Evolutionary conservation across 2,888 invertebrate species (phyloP), one percentile per base, ranked within the genome.

Genomic region (Torymus tubicola): DNA sequence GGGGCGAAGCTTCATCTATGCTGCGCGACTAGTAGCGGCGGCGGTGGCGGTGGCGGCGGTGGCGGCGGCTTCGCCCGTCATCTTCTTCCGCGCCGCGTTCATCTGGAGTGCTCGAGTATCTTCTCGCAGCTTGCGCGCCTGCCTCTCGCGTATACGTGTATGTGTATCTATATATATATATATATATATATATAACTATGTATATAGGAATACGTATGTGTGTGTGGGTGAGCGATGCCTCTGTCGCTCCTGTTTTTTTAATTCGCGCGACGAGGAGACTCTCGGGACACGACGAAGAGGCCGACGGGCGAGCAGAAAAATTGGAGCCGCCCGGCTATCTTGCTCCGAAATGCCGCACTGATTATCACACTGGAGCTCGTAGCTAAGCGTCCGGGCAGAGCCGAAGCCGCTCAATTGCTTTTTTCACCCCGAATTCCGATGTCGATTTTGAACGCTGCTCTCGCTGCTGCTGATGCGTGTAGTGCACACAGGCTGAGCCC

Each of bases 371-470:
- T 16, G 57, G 24, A 31, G 63, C 18, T 21, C 42, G 42, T 42
- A 42, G 42, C 42, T 42, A 42, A 42, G 42, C 42, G 42, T 42
- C 42, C 42, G 42, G 8, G 42, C 42, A 8, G 5, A 42, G 42
- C 42, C 42, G 24, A n/a, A 55, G 24, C 58, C 42, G 64, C 50
- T 53, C 58, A 58, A 61, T 78, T 69, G 64, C 50, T 67, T 73
- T 50, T 71, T 71, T 71, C 52, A 57, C 78, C 16, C 55, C 50
- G 73, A 78, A 79, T 73, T 79, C 73, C 73, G 52, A 50, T 73
- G 73, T 73, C 68, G 78, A 75, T 77, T 77, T 81, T 72, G 77
- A 81, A 77, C 80, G 76, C 80, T 42, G 42, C 42, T 42, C 42
- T 67, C n/a, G 24, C 14, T 64, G 24, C 65, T 65, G 42, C 42